A percentile compares a stretch with the other conserved stretches of the same genome.
phyloP scores from a whole-genome alignment of 2,888 invertebrate genomes.

The Allophyes oxyacanthae region DNA sequence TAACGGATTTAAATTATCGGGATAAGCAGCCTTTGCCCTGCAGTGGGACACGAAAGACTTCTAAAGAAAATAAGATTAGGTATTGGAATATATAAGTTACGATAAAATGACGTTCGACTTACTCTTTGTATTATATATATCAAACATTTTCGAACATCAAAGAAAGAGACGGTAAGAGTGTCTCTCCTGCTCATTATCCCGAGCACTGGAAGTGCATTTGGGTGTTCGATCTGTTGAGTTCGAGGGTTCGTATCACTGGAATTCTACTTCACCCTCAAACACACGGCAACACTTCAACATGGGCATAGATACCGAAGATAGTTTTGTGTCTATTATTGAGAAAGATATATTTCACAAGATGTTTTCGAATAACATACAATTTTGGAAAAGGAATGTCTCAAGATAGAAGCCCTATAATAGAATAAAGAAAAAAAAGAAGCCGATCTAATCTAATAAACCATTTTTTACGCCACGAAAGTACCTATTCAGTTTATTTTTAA shows the following conservation, averaged over 20 bases:
- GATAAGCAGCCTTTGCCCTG: too few species aligned
- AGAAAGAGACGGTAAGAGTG: background rate
- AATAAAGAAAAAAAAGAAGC: slow-evolving; percentile 23
- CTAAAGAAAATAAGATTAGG: too few species aligned
- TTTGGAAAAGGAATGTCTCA: slow-evolving; percentile 6
- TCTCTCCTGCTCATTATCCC: slow-evolving; percentile 5
- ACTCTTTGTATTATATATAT: too few species aligned
- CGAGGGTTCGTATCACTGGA: background rate
- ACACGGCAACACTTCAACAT: background rate
- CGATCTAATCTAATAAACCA: slow-evolving; percentile 12
- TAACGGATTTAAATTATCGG: too few species aligned
- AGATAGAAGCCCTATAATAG: slow-evolving; percentile 1
- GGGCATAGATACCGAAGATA: background rate
- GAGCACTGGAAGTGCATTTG: slow-evolving; percentile 2
- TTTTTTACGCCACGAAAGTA: slow-evolving; percentile 14
- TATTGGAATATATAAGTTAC: too few species aligned
- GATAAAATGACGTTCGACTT: too few species aligned
- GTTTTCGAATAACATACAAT: background rate
- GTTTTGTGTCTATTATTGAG: background rate
- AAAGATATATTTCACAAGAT: background rate
- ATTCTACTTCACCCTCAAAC: background rate
- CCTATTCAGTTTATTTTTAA: slow-evolving; percentile 36
- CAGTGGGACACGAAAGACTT: too few species aligned
- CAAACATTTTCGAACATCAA: background rate
- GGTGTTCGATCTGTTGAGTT: background rate